A percentile compares a stretch with the other conserved stretches of the same genome.
phyloP scores from a whole-genome alignment of 2,888 invertebrate species.

The Itoplectis maculator region DNA sequence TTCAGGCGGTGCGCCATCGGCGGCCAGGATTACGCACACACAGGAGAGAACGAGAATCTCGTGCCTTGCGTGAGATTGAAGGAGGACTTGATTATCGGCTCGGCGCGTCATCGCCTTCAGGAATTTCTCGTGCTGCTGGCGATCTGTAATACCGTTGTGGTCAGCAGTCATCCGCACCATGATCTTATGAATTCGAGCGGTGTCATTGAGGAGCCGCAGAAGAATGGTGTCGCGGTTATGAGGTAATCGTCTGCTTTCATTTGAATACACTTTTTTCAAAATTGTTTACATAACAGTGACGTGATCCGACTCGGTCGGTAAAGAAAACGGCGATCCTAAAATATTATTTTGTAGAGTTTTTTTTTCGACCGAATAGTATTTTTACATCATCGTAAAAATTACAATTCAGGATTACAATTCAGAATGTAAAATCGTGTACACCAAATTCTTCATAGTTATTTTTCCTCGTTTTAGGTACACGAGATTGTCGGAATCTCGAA shows the following conservation, averaged over 20 bases:
- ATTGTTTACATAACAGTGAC: neutral
- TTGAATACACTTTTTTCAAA: conserved; percentile 7
- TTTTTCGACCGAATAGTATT: no score
- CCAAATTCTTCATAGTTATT: neutral
- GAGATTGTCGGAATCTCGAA: conserved; percentile 91
- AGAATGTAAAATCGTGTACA: neutral
- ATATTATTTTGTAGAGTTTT: no score
- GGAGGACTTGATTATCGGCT: conserved; percentile 87
- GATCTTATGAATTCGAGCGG: conserved; percentile 91
- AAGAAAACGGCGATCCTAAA: no score
- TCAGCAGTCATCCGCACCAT: conserved; percentile 93
- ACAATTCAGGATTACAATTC: neutral
- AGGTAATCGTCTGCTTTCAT: conserved; percentile 70
- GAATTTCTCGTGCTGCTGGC: conserved; percentile 96
- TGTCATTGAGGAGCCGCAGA: conserved; percentile 85
- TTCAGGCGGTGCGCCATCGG: conserved; percentile 96
- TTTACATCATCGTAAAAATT: neutral
- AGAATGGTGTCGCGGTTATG: conserved; percentile 75
- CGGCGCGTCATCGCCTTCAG: conserved; percentile 89
- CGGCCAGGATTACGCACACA: conserved; percentile 95
- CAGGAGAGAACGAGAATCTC: conserved; percentile 88
- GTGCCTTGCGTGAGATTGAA: conserved; percentile 85
- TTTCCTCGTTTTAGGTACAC: conserved; percentile 86
- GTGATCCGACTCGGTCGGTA: neutral
- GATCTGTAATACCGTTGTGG: conserved; percentile 98